A percentile compares a stretch with the other conserved stretches of the same genome.
These are phyloP conservation scores for Catharus bicknelli DNA, from an alignment of 2,113 vertebrate species.

Conservation along the genomic window DNA sequence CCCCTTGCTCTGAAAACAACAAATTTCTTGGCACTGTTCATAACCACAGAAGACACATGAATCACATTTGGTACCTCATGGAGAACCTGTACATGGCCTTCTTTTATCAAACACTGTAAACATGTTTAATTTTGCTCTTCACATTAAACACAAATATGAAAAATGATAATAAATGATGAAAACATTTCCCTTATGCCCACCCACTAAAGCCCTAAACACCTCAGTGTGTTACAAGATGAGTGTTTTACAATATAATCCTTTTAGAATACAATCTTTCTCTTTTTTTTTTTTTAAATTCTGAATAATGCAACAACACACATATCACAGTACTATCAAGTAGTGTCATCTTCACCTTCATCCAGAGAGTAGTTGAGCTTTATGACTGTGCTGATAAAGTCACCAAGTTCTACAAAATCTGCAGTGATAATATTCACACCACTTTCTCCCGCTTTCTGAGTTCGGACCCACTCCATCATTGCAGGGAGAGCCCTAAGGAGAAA, in stretches of 20 bases:
- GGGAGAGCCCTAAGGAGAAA: slow-evolving; percentile 87
- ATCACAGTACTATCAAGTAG: slow-evolving; percentile 82
- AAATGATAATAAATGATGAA: slow-evolving; percentile 55
- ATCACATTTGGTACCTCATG: slow-evolving; percentile 48
- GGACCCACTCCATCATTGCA: slow-evolving; percentile 97
- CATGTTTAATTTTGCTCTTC: slow-evolving; percentile 55
- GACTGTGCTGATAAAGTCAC: slow-evolving; percentile 95
- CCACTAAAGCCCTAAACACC: slow-evolving; percentile 79
- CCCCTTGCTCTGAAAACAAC: background rate
- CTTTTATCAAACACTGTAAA: slow-evolving; percentile 62
- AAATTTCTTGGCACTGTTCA: slow-evolving; percentile 45
- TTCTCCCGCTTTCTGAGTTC: slow-evolving; percentile 91
- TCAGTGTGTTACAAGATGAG: slow-evolving; percentile 75
- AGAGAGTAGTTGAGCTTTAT: slow-evolving; percentile 95
- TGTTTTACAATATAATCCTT: slow-evolving; percentile 73
- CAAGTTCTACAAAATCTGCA: slow-evolving; percentile 97
- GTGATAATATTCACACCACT: slow-evolving; percentile 96
- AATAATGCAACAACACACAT: background rate
- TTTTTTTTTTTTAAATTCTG: slow-evolving; percentile 27
- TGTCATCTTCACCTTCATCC: slow-evolving; percentile 87
- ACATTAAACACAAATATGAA: slow-evolving; percentile 65
- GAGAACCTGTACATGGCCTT: slow-evolving; percentile 64
- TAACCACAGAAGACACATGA: slow-evolving; percentile 43
- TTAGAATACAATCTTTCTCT: slow-evolving; percentile 64
- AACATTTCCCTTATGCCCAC: slow-evolving; percentile 59